A percentile compares a stretch with the other conserved stretches of the same genome.
Conservation (phyloP, 1,140 invertebrate genomes). For the Pinna nobilis region DNA sequence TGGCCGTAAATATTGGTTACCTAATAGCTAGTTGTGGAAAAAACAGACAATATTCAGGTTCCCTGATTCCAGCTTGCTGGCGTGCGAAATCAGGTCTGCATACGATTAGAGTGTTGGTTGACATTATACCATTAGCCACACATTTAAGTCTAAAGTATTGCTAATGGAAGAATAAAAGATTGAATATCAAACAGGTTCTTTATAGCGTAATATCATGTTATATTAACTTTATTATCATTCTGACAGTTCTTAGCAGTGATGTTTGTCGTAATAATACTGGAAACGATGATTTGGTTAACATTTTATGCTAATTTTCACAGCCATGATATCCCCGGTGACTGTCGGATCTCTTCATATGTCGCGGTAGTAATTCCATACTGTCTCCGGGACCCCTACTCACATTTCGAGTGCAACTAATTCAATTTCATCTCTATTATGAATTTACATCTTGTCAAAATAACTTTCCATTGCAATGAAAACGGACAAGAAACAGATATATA, state of each 20-base stretch:
- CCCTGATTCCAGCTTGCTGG: no score
- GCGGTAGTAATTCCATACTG: constrained; percentile 15
- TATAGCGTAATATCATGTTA: background rate
- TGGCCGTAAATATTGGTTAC: background rate
- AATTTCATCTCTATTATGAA: background rate
- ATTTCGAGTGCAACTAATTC: constrained; percentile 2
- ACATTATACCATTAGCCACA: background rate
- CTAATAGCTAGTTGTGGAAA: no score
- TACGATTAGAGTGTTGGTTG: background rate
- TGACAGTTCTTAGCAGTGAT: background rate
- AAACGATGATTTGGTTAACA: constrained; percentile 11
- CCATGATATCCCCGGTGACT: background rate
- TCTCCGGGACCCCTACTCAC: background rate
- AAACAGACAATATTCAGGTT: no score
- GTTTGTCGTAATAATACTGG: background rate
- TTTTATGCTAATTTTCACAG: constrained; percentile 9
- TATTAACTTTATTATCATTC: constrained; percentile 1
- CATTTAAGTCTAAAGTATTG: background rate
- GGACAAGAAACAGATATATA: constrained; percentile 31
- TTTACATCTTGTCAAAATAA: constrained; percentile 27
- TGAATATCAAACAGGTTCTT: background rate
- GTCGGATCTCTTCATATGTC: constrained; percentile 11
- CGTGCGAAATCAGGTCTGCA: background rate
- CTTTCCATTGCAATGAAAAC: constrained; percentile 24
- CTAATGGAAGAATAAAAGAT: background rate